Percentiles rank a stretch among this genome's conserved stretches.
phyloP scores from a whole-genome alignment of 92 coral and sea anemone genomes.

The Epizoanthus fatuus region DNA sequence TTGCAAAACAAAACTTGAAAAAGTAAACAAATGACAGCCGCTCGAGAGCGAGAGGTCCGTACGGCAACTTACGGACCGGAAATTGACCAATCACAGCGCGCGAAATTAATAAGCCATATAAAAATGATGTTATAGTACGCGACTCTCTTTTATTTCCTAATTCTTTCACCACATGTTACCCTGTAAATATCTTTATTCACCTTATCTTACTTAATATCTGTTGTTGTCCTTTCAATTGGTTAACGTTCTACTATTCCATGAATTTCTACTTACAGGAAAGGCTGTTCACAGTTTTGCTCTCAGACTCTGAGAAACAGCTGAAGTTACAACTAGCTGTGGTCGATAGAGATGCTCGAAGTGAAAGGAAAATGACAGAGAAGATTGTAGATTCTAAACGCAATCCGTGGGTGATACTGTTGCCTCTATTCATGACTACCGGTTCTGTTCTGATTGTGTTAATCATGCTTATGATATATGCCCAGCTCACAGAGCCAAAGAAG shows the following conservation, averaged over 20 bases:
- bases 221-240: no score
- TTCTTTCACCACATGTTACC: no score
- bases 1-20: no score
- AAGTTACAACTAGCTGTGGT: slow-evolving; percentile 76
- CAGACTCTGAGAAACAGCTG: slow-evolving; percentile 66
- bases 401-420: slow-evolving; percentile 66
- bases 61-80: no score
- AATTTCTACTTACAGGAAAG: slow-evolving; percentile 50
- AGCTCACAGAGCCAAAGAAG: slow-evolving; percentile 39
- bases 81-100: no score
- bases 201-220: no score
- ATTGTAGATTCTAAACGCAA: slow-evolving; percentile 41
- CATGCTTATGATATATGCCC: slow-evolving; percentile 72
- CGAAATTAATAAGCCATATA: no score
- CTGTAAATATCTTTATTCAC: no score
- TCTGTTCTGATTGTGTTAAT: slow-evolving; percentile 60
- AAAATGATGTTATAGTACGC: no score
- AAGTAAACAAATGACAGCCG: no score
- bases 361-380: slow-evolving; percentile 5
- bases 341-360: slow-evolving; percentile 34
- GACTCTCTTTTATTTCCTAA: no score
- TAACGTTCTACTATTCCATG: background rate
- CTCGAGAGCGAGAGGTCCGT: no score
- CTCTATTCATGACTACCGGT: slow-evolving; percentile 66
- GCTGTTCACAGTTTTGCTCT: slow-evolving; percentile 68